Base-by-base conservation (phyloP, 2,113 vertebrate genomes). In the Lipotes vexillifer region DNA sequence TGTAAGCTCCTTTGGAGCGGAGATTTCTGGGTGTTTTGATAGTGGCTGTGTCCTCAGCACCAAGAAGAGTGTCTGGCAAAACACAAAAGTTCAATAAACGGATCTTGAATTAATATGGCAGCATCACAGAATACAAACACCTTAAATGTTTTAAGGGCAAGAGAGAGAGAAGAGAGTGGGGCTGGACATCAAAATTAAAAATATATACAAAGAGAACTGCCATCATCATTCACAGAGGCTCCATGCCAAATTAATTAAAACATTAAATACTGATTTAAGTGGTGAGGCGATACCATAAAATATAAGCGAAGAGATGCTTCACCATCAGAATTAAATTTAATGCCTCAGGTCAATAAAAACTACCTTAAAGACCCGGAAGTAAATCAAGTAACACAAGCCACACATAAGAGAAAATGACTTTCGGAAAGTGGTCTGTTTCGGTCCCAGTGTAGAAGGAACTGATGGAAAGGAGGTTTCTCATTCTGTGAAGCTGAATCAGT, bases 181-280 rank as follows among this genome's bases (percentile, higher is more conserved):
- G 31, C 41, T 52, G 71, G 75, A 52, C 52, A 38, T 4, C 71
- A 87, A 74, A 82, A 69, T 29, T 31, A 93, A 88, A 97, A 88
- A 57, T 17, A 4, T 29, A 94, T 91, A 69, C 88, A 83, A 86
- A 97, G 46, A 69, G 18, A 97, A 80, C 59, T 81, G 71, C 87
- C 92, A 97, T 63, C 0, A 25, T 95, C 59, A 77, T 88, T 95
- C 95, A 61, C 72, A 77, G 71, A 98, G 81, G 46, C 57, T 82
- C 93, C 94, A 95, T 0, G 63, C 8, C 69, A 75, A 96, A 75
- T 90, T 92, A 96, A 68, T 96, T 93, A 94, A 97, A 97, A 96
- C 84, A 96, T 61, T 90, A 96, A 96, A 74, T 44, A 97, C 52
- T 71, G 97, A 80, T 92, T 98, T 96, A 97, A 97, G 90, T 96